Percentiles rank a stretch among this genome's conserved stretches.
Conservation (phyloP, 2,797 vertebrate species). For the Centropyge bicolor region DNA sequence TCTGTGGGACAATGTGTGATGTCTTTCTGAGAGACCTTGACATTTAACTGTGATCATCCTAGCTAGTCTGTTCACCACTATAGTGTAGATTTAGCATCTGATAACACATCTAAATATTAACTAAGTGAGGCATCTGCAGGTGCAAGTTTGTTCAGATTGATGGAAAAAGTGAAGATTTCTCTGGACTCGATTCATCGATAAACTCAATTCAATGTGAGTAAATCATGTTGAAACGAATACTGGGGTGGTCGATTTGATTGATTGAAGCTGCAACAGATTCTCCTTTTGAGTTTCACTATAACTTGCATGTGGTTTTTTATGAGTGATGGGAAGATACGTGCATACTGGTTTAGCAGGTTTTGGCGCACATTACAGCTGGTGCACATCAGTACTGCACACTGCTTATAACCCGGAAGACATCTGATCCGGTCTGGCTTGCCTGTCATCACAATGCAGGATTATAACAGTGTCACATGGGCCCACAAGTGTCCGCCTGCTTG, state of each 20-base stretch:
- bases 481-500: conserved; percentile 37
- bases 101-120: background rate
- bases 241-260: conserved; percentile 19
- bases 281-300: background rate
- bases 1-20: conserved; percentile 2
- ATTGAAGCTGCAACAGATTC: background rate
- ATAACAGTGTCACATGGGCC: conserved; percentile 64
- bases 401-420: conserved; percentile 66
- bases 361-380: background rate
- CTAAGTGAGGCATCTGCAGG: conserved; percentile 4
- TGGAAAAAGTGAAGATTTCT: background rate
- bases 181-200: background rate
- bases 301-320: background rate
- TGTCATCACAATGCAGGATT: conserved; percentile 64
- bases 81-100: background rate
- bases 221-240: background rate
- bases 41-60: conserved; percentile 8
- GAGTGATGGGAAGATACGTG: background rate
- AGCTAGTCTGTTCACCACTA: conserved; percentile 10
- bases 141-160: conserved; percentile 33
- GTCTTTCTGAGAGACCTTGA: conserved; percentile 1
- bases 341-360: background rate
- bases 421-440: conserved; percentile 50
- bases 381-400: conserved; percentile 13
- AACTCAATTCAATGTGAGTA: background rate